phyloP scores from a whole-genome alignment of 2,113 vertebrate genomes.

The Falcunculus frontatus region DNA sequence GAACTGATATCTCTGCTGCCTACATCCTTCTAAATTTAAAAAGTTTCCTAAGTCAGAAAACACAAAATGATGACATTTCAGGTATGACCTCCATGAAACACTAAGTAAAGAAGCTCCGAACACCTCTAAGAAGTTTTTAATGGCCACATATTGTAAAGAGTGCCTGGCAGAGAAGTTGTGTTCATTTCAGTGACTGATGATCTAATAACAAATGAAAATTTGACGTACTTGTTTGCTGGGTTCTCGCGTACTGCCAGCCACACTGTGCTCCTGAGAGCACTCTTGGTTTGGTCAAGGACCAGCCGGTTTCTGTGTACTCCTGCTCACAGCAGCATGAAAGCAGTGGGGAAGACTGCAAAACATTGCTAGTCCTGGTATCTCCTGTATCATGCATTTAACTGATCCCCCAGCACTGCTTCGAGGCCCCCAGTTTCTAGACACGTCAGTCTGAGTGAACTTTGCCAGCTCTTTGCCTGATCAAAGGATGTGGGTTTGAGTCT shows the following conservation, averaged over 20 bases:
- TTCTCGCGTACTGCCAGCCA: background rate
- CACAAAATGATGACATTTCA: background rate
- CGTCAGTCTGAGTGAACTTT: background rate
- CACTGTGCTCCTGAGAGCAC: background rate
- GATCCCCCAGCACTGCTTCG: background rate
- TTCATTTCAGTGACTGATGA: background rate
- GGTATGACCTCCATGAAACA: background rate
- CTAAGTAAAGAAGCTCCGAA: background rate
- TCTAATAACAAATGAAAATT: background rate
- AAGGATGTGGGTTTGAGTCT: background rate
- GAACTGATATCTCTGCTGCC: background rate
- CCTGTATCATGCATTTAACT: background rate
- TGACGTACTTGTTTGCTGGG: fast-evolving
- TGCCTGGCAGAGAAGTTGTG: background rate
- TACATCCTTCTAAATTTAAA: background rate
- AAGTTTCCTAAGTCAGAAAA: background rate
- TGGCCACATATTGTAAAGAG: background rate
- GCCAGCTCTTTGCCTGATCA: background rate
- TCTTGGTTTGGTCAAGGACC: background rate
- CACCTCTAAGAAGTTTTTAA: background rate
- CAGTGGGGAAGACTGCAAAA: background rate
- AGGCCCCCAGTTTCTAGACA: background rate
- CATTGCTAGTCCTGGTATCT: background rate
- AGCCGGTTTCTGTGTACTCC: background rate
- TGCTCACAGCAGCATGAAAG: background rate